Conservation (phyloP, 2,797 vertebrate genomes). For the Columba guinea region DNA sequence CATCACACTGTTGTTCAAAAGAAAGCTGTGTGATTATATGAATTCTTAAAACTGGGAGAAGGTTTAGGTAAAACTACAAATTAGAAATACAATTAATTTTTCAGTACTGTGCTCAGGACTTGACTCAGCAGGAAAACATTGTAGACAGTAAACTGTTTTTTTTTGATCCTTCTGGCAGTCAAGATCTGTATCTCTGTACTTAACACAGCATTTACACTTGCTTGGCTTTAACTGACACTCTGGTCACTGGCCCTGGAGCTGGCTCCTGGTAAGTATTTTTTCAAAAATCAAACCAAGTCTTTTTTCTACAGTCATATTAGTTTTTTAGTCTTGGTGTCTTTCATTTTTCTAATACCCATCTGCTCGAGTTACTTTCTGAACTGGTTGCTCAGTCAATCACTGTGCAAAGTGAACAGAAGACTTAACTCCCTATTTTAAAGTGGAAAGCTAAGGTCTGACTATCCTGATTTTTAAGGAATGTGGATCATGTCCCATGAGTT, state of each 20-base stretch:
- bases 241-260: neutral
- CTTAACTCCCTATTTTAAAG: neutral
- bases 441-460: neutral
- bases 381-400: neutral
- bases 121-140: neutral
- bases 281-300: neutral
- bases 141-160: neutral
- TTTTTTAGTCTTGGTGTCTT: neutral
- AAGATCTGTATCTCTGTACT: neutral
- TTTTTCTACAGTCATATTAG: neutral
- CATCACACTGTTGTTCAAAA: neutral
- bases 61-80: neutral
- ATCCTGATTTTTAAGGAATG: conserved; percentile 5
- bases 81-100: neutral
- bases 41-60: neutral
- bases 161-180: neutral
- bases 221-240: neutral
- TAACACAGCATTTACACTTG: neutral
- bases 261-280: neutral
- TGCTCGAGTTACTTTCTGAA: neutral
- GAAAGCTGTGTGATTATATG: neutral
- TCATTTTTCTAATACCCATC: neutral
- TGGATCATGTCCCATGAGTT: neutral
- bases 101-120: neutral
- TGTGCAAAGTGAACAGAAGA: neutral